These are phyloP conservation scores for Helicorthomorpha holstii DNA, from an alignment of 1,140 invertebrate genomes.

Conservation along the genomic window DNA sequence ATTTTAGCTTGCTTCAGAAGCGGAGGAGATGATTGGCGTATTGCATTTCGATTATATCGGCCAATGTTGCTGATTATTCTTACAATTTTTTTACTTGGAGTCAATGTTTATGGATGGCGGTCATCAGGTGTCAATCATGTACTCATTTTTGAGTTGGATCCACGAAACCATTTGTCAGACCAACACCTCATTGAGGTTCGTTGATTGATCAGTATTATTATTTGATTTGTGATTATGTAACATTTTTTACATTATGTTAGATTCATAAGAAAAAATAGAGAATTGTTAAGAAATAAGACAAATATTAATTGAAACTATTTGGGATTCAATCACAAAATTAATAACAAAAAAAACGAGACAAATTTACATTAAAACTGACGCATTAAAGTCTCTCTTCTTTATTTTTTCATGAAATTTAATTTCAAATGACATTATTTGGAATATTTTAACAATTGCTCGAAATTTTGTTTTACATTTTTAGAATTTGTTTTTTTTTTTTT, in stretches of 20 bases:
- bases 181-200: constrained; percentile 82
- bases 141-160: constrained; percentile 95
- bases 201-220: not conserved
- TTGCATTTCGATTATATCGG: constrained; percentile 71
- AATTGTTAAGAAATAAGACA: no score
- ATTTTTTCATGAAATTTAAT: no score
- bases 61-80: constrained; percentile 82
- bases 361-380: no score
- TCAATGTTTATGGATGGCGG: constrained; percentile 97
- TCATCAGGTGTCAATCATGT: constrained; percentile 98
- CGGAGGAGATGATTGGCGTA: constrained; percentile 46
- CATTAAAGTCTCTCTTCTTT: no score
- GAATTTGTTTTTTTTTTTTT: not conserved
- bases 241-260: not conserved
- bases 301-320: no score
- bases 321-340: no score
- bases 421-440: no score
- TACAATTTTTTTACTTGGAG: constrained; percentile 87
- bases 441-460: no score
- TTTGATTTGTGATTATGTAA: no score
- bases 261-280: no score
- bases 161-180: constrained; percentile 82
- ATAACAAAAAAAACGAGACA: no score
- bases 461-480: not conserved
- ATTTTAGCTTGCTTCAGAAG: constrained; percentile 20